Conservation (phyloP, 2,797 vertebrate species). For the Micropoecilia bifurca region DNA sequence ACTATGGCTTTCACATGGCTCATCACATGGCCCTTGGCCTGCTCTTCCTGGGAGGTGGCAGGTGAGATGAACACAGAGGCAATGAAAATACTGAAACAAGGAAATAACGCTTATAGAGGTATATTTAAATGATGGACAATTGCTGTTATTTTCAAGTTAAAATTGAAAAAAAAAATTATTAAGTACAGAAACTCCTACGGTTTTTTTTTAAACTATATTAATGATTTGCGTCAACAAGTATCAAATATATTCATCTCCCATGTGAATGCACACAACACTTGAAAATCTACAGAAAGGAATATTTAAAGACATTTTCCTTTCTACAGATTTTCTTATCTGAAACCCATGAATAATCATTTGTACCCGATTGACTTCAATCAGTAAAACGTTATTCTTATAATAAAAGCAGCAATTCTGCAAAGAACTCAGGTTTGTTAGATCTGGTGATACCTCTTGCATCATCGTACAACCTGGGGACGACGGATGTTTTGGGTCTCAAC, state of each 20-base stretch:
- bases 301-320: background rate
- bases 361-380: background rate
- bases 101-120: background rate
- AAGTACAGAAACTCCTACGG: background rate
- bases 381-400: background rate
- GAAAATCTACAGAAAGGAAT: too few species aligned
- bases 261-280: background rate
- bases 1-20: conserved; percentile 98
- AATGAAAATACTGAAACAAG: background rate
- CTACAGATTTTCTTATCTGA: background rate
- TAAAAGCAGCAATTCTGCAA: background rate
- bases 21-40: conserved; percentile 98
- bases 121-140: background rate
- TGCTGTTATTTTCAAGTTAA: background rate
- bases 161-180: background rate
- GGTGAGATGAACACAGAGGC: conserved; percentile 75
- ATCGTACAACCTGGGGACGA: background rate
- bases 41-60: conserved; percentile 95
- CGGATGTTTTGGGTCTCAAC: background rate
- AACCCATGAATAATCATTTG: background rate
- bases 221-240: background rate
- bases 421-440: background rate
- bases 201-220: background rate
- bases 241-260: background rate
- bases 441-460: background rate